A percentile compares a stretch with the other conserved stretches of the same genome.
Conservation (phyloP, 2,113 vertebrate genomes). For the Boleophthalmus pectinirostris region DNA sequence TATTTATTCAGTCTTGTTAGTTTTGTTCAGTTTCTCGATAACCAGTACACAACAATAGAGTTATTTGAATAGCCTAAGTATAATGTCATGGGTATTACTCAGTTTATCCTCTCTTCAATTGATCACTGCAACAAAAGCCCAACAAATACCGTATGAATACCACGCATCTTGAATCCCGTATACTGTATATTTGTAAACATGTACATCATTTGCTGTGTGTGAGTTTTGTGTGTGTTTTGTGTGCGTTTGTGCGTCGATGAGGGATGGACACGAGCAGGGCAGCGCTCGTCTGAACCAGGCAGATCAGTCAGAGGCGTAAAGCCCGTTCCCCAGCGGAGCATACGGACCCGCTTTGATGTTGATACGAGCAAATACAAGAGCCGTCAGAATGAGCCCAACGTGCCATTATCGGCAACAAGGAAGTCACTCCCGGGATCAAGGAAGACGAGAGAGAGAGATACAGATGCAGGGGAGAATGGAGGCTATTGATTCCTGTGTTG, state of each 20-base stretch:
- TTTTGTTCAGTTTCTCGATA: neutral
- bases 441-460: constrained; percentile 34
- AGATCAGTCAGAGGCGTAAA: constrained; percentile 73
- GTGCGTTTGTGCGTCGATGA: constrained; percentile 43
- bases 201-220: neutral
- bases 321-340: constrained; percentile 63
- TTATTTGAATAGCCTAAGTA: neutral
- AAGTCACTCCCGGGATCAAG: constrained; percentile 43
- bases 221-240: constrained; percentile 5
- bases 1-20: neutral
- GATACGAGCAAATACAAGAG: constrained; percentile 74
- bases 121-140: neutral
- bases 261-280: constrained; percentile 66
- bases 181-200: neutral
- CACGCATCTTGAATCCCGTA: neutral
- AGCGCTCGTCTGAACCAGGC: constrained; percentile 50
- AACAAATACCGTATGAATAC: too few species aligned
- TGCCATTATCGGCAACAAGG: constrained; percentile 66
- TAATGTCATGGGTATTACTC: neutral
- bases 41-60: neutral
- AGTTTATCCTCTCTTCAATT: neutral
- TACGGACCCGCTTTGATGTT: constrained; percentile 73
- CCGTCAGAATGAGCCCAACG: constrained; percentile 67
- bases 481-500: constrained; percentile 56
- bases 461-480: constrained; percentile 22